A percentile compares a stretch with the other conserved stretches of the same genome.
Conservation (phyloP, 1,140 invertebrate species). For the Zaprionus davidi region DNA sequence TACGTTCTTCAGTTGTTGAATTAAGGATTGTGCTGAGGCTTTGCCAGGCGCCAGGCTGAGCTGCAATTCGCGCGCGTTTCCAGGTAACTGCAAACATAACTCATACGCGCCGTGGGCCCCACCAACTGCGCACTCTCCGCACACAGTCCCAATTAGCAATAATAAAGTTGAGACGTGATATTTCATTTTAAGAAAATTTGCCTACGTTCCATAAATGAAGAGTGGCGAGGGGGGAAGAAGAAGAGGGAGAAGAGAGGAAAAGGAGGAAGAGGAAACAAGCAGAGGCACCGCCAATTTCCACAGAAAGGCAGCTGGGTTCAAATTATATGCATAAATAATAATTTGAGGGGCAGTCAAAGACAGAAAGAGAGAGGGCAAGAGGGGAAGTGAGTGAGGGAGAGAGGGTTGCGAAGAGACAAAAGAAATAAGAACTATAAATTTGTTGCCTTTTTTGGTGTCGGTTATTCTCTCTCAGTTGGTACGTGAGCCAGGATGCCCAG, state of each 20-base stretch:
- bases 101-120: conserved; percentile 70
- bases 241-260: background rate
- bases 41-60: conserved; percentile 6
- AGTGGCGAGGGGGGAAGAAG: background rate
- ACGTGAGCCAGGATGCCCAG: conserved; percentile 56
- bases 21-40: conserved; percentile 12
- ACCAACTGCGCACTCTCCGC: background rate
- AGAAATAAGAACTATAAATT: conserved; percentile 74
- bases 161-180: conserved; percentile 83
- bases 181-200: conserved; percentile 80
- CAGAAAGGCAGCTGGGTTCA: conserved; percentile 67
- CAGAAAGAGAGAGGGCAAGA: background rate
- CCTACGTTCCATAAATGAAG: conserved; percentile 59
- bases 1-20: conserved; percentile 59
- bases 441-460: conserved; percentile 39
- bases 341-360: conserved; percentile 52
- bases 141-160: conserved; percentile 71
- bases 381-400: background rate
- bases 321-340: conserved; percentile 84
- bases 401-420: conserved; percentile 19
- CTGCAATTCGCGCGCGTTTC: conserved; percentile 45
- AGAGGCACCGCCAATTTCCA: conserved; percentile 48
- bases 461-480: conserved; percentile 17
- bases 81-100: conserved; percentile 69
- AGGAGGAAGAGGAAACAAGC: conserved; percentile 19